These are phyloP conservation scores for Anguilla rostrata DNA, from an alignment of 2,113 vertebrate genomes.

Conservation along the genomic window DNA sequence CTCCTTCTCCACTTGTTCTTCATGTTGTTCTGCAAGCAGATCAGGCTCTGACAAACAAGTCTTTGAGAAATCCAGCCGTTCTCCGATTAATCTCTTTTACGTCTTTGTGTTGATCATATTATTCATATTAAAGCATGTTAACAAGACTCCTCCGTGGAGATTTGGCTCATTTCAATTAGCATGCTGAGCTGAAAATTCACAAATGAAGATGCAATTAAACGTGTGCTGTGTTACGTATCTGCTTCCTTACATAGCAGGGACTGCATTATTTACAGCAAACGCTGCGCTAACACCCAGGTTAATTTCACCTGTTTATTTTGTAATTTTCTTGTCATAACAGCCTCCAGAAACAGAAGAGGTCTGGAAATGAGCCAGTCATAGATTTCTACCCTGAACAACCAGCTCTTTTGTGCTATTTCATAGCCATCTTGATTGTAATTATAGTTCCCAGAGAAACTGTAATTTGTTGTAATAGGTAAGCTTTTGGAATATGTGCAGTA, in stretches of 20 bases:
- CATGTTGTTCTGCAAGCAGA: background rate
- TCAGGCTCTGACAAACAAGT: background rate
- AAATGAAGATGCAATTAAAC: background rate
- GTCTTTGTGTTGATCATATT: background rate
- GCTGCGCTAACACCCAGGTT: background rate
- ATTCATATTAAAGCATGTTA: conserved; percentile 14
- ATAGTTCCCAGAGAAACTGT: background rate
- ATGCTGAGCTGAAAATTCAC: background rate
- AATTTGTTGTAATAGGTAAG: too few species aligned
- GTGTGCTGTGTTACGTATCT: background rate
- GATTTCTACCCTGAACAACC: background rate
- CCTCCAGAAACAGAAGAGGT: background rate
- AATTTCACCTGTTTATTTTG: background rate
- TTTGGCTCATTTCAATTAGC: background rate
- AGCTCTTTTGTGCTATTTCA: background rate
- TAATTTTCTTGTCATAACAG: background rate
- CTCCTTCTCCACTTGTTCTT: background rate
- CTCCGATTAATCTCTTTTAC: background rate
- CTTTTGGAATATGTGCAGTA: too few species aligned
- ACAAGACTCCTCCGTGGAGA: background rate
- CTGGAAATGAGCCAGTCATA: background rate
- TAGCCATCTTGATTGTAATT: background rate
- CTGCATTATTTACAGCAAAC: background rate
- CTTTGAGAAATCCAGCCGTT: background rate
- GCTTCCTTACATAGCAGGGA: background rate